A percentile compares a stretch with the other conserved stretches of the same genome.
Evolutionary conservation across 2,888 invertebrate species (phyloP).

Genomic region (Cybosia mesomella): DNA sequence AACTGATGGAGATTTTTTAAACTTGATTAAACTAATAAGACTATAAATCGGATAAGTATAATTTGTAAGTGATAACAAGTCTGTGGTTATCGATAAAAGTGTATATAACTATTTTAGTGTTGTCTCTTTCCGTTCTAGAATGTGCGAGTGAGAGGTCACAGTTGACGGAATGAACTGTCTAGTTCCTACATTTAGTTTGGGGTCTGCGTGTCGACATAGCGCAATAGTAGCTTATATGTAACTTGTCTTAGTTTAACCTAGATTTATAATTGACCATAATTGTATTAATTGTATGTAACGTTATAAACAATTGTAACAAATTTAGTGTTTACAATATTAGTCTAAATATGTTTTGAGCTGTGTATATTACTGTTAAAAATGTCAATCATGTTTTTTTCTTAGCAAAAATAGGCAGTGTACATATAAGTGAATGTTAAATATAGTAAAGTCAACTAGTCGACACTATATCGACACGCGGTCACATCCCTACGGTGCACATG

Average conservation of each 20-base stretch:
- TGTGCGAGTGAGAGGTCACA: conserved; percentile 37
- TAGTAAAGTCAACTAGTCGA: conserved; percentile 8
- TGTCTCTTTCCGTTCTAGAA: conserved; percentile 35
- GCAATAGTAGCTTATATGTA: conserved; percentile 24
- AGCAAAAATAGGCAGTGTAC: conserved; percentile 3
- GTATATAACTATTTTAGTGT: conserved; percentile 19
- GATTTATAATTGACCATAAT: neutral
- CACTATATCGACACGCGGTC: conserved; percentile 19
- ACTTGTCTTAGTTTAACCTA: conserved; percentile 10
- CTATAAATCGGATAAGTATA: conserved; percentile 10
- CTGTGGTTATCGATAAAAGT: conserved; percentile 33
- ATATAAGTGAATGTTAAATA: conserved; percentile 13
- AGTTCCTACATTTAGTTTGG: conserved; percentile 48
- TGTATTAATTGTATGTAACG: conserved; percentile 1
- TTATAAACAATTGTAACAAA: conserved; percentile 9
- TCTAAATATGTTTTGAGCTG: neutral
- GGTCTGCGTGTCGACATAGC: conserved; percentile 19
- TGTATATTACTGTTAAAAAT: neutral
- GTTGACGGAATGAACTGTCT: conserved; percentile 40
- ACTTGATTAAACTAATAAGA: conserved; percentile 3
- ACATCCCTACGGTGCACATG: conserved; percentile 28
- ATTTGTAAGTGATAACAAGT: conserved; percentile 15
- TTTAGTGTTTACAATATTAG: neutral
- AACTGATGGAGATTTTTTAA: conserved; percentile 8
- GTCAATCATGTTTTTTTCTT: neutral